Evolutionary conservation across 2,888 invertebrate species (phyloP).

Genomic region (Mantis religiosa): DNA sequence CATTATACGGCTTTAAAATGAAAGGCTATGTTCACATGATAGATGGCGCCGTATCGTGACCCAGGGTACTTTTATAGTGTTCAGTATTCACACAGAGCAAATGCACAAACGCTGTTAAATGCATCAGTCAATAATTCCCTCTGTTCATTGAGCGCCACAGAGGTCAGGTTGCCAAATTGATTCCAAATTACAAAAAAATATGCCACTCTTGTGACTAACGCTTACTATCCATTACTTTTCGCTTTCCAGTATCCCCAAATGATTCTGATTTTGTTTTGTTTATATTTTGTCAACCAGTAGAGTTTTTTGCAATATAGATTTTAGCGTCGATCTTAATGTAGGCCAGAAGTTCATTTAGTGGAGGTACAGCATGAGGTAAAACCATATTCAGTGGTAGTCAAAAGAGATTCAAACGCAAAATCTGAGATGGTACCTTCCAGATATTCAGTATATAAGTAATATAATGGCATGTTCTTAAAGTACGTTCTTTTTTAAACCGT

Average conservation of each 20-base stretch:
- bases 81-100: not conserved
- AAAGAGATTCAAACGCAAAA: too few relatives aligned
- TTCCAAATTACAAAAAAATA: not conserved
- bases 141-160: not conserved
- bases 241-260: not conserved
- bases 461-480: too few relatives aligned
- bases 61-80: not conserved
- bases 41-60: not conserved
- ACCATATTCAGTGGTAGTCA: too few relatives aligned
- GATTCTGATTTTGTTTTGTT: not conserved
- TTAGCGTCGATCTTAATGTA: not conserved
- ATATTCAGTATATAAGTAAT: too few relatives aligned
- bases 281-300: not conserved
- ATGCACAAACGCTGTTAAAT: not conserved
- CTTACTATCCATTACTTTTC: not conserved
- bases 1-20: not conserved
- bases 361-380: too few relatives aligned
- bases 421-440: too few relatives aligned
- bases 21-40: not conserved
- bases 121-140: not conserved
- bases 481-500: too few relatives aligned
- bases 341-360: not conserved
- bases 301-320: not conserved
- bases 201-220: not conserved
- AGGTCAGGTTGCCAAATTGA: not conserved